Base-by-base conservation (phyloP, 1,140 invertebrate genomes). In the Panagrolaimus sp. region DNA sequence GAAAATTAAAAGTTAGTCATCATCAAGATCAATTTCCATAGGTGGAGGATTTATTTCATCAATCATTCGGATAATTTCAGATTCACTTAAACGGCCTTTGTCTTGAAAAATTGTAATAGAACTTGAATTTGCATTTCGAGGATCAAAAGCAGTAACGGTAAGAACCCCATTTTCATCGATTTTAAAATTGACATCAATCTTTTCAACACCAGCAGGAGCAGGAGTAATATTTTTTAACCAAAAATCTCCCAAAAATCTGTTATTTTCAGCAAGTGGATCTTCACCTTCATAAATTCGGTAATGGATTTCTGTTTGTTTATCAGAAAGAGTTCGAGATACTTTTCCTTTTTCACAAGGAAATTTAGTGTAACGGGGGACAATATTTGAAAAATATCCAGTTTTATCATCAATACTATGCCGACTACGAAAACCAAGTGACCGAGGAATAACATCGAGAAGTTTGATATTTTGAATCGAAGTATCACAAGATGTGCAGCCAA, bases 401-500 rank as follows among this genome's bases (percentile, higher is more conserved):
- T 62, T 8, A 62, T 23, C 13, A 62, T n/a, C n/a, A 14, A 7
- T n/a, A 20, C 25, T 14, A 3, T 9, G 0, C 7, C 7, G 5
- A 11, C 2, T 3, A 62, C 20, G 13, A 38, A n/a, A 5, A 48
- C 47, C 47, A 48, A 48, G 2, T 5, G 47, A 48, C 2, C 5
- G 47, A 2, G 47, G 47, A 23, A 9, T 23, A 4, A 48, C 47
- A 48, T 48, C 47, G 47, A 48, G 14, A 4, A 48, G 9, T 48
- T 14, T 23, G 9, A 48, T 48, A 23, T 48, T 23, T 23, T 9
- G 47, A 23, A 48, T 23, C 3, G 23, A 27, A 27, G 9, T 91
- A 25, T 91, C 92, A 83, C 92, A 67, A 96, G 85, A 75, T 96
- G 94, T 66, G 87, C 87, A 51, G 86, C 87, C 23, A 42, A 89